phyloP scores from a whole-genome alignment of 1,140 invertebrate genomes.

The Babylonia areolata region DNA sequence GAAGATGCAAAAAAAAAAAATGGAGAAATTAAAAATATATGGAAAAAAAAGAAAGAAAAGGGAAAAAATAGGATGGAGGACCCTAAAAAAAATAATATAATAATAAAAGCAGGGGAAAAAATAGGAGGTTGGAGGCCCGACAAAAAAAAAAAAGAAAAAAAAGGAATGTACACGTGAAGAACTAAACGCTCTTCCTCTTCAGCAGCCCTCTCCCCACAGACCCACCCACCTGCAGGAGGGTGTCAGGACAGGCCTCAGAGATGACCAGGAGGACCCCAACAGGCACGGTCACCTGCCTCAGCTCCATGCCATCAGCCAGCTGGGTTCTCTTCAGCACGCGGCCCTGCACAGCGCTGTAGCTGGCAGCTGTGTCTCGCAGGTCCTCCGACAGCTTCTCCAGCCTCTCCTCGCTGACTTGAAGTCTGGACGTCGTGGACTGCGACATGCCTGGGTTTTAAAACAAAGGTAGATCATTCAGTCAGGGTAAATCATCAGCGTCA shows the following conservation, averaged over 20 bases:
- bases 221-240: conserved; percentile 88
- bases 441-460: conserved; percentile 83
- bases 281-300: conserved; percentile 96
- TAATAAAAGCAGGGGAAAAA: too few species aligned
- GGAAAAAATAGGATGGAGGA: too few species aligned
- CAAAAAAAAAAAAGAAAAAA: too few species aligned
- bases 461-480: too few species aligned
- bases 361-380: conserved; percentile 94
- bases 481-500: too few species aligned
- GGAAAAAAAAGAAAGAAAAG: too few species aligned
- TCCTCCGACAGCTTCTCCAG: conserved; percentile 90
- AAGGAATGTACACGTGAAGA: too few species aligned
- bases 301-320: conserved; percentile 85
- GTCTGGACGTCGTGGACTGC: conserved; percentile 86
- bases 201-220: background rate
- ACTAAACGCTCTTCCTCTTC: too few species aligned
- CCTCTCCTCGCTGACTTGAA: conserved; percentile 91
- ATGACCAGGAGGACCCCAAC: conserved; percentile 98
- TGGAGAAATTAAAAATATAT: too few species aligned
- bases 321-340: conserved; percentile 87
- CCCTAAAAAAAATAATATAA: too few species aligned
- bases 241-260: conserved; percentile 98
- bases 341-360: conserved; percentile 78
- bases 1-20: too few species aligned
- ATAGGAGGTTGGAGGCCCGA: too few species aligned